Percentiles rank a stretch among this genome's conserved stretches.
phyloP scores from a whole-genome alignment of 1,140 invertebrate species.

The Drosophila murphyi region DNA sequence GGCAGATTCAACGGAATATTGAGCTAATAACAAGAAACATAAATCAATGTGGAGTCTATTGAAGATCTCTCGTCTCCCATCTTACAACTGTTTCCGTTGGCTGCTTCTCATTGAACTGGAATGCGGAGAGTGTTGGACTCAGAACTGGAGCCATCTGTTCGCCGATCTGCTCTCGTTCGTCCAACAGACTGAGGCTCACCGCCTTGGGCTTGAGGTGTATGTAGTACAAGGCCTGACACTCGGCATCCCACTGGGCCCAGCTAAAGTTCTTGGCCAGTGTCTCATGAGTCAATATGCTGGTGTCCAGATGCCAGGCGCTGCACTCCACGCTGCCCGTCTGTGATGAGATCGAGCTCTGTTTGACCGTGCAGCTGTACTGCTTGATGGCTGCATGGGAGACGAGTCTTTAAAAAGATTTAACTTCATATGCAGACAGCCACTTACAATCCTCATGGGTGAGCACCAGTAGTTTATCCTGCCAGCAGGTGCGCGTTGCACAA shows the following conservation, averaged over 20 bases:
- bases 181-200: conserved; percentile 86
- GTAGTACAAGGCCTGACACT: conserved; percentile 90
- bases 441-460: conserved; percentile 92
- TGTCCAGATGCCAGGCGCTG: conserved; percentile 85
- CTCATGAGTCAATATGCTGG: conserved; percentile 86
- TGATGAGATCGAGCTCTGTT: conserved; percentile 52
- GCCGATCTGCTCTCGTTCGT: conserved; percentile 85
- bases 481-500: conserved; percentile 85
- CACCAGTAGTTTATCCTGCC: conserved; percentile 89
- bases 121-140: conserved; percentile 90
- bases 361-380: conserved; percentile 71
- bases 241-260: conserved; percentile 93
- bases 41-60: background rate
- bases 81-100: conserved; percentile 93
- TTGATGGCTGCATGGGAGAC: conserved; percentile 58
- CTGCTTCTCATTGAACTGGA: conserved; percentile 93
- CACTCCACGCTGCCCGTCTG: conserved; percentile 84
- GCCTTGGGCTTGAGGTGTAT: conserved; percentile 90
- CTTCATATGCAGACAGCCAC: conserved; percentile 56
- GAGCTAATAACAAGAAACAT: conserved; percentile 85
- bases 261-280: conserved; percentile 89
- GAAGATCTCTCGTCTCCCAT: background rate
- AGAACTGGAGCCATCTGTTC: conserved; percentile 48
- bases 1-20: conserved; percentile 93
- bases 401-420: background rate